A percentile compares a stretch with the other conserved stretches of the same genome.
phyloP scores from a whole-genome alignment of 2,113 vertebrate species.

The Bufo gargarizans region DNA sequence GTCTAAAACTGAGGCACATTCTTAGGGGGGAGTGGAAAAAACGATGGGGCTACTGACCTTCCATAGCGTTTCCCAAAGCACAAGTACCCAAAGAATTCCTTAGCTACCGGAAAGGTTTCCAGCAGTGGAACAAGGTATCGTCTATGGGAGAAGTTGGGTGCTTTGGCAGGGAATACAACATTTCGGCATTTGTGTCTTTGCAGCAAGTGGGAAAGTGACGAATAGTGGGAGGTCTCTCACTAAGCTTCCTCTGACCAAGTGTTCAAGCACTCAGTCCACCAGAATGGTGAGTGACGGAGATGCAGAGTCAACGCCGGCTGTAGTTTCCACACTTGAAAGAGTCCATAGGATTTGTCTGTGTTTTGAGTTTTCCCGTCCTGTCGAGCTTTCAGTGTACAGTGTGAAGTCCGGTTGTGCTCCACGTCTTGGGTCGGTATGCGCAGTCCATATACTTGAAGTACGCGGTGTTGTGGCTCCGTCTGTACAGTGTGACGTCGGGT shows the following conservation, averaged over 20 bases:
- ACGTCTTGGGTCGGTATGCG: constrained; percentile 19
- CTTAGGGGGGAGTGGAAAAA: constrained; percentile 77
- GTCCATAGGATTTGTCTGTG: background rate
- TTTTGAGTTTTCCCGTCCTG: background rate
- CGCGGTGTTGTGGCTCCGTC: constrained; percentile 16
- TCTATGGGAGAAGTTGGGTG: background rate
- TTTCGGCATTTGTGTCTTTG: background rate
- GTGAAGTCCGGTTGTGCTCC: constrained; percentile 12
- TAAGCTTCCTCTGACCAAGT: background rate
- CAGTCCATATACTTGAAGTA: constrained; percentile 15
- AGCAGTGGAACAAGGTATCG: background rate
- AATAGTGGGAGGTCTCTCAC: constrained; percentile 7
- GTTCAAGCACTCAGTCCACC: background rate
- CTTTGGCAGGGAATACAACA: background rate
- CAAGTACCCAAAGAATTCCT: constrained; percentile 19
- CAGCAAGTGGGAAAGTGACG: background rate
- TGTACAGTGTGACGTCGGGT: background rate
- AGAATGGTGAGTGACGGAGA: background rate
- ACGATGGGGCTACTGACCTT: constrained; percentile 5
- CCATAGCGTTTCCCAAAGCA: constrained; percentile 11
- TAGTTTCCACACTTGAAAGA: background rate
- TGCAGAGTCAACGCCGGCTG: constrained; percentile 5
- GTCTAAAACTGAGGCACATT: constrained; percentile 95
- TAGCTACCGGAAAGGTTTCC: background rate
- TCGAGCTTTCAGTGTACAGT: constrained; percentile 19